Evolutionary conservation across 2,113 vertebrate species (phyloP), one percentile per base, ranked within the genome.

Genomic region (Bubo bubo): DNA sequence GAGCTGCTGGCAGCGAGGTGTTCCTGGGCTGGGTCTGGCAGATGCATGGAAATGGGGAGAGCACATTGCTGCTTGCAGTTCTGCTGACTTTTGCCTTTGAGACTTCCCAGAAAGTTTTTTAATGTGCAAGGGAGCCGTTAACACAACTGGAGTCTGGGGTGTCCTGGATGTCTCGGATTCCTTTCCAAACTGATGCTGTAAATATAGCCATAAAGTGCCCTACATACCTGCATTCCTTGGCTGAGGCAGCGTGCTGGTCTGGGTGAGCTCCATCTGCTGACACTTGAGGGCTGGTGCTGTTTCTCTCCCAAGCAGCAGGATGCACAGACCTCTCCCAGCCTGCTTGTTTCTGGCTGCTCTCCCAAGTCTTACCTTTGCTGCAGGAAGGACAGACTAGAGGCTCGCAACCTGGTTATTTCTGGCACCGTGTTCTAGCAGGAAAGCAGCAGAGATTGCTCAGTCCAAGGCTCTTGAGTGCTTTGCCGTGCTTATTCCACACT

Each of bases 241-340:
- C 92, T 15, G 37, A 45, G 83, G 39, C 45, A 23, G 67, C 0
- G 1, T 3, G n/a, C 47, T 18, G 64, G 1, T 20, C 63, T 7
- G 79, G 60, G 56, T 12, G 86, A 88, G 80, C 91, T 95, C 64
- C 73, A 79, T 82, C 83, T 94, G 91, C 94, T 71, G 64, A 64
- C 87, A 56, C 76, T 63, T 1, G 52, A 81, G 70, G 47, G 49
- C 66, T 63, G 63, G 32, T 88, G 85, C 86, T 32, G 32, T 21
- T 85, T 45, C 26, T 88, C 37, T 34, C 22, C 32, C 19, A 49
- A 88, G 72, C 75, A 91, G 72, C 37, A 12, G 86, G 92, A 79
- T 52, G 76, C 73, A 32, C 79, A 45, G 81, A 58, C 22, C 60
- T 80, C 72, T 95, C 60, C 81, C 64, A 49, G 26, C 76, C 80